Percentiles rank a stretch among this genome's conserved stretches.
phyloP scores from a whole-genome alignment of 2,113 vertebrate genomes.

The Antigone vipio region DNA sequence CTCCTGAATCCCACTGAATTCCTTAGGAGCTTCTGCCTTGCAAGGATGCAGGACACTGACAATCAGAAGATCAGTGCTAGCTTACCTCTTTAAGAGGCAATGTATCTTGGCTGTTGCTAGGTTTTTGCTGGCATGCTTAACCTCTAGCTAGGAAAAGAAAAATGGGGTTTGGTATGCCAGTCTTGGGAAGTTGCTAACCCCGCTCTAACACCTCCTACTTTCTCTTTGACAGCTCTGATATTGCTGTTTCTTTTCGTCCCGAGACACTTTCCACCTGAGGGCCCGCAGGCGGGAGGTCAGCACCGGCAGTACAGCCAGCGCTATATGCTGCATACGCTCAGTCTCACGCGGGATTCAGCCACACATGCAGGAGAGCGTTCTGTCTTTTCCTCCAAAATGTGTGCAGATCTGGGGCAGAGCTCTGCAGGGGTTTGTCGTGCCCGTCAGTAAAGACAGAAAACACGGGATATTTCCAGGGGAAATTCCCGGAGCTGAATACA shows the following conservation, averaged over 20 bases:
- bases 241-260: neutral
- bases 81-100: neutral
- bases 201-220: neutral
- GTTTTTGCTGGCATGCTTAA: neutral
- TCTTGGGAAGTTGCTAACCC: neutral
- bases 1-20: neutral
- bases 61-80: neutral
- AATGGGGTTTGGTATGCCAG: neutral
- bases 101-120: neutral
- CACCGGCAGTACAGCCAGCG: fast-evolving
- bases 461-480: fast-evolving
- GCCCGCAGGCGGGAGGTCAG: fast-evolving
- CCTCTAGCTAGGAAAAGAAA: neutral
- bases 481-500: fast-evolving
- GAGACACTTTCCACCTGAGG: fast-evolving
- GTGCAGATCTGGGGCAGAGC: fast-evolving
- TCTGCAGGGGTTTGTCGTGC: neutral
- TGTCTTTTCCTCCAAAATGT: neutral
- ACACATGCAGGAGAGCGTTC: neutral
- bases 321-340: fast-evolving
- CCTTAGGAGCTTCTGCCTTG: neutral
- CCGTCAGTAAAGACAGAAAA: fast-evolving
- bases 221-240: neutral
- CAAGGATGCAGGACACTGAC: neutral
- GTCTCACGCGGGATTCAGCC: neutral